Evolutionary conservation across 2,797 vertebrate genomes (phyloP).

Genomic region (Taeniopygia guttata): DNA sequence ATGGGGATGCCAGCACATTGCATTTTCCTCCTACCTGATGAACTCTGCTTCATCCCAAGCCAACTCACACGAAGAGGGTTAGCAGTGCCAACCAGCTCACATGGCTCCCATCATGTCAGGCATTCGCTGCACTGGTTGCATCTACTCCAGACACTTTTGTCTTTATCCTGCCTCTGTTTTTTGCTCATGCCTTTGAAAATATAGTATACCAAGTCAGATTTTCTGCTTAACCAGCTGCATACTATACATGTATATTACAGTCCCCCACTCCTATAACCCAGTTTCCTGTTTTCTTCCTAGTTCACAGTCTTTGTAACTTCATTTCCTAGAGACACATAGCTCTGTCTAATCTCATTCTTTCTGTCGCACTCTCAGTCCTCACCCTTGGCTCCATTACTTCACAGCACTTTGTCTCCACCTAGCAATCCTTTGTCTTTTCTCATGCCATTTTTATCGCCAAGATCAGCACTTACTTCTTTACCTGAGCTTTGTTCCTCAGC

Average conservation of each 20-base stretch:
- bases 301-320: not conserved
- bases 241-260: not conserved
- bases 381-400: not conserved
- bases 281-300: constrained; percentile 10
- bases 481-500: not conserved
- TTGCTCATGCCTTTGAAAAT: not conserved
- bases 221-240: not conserved
- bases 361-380: not conserved
- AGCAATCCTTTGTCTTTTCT: not conserved
- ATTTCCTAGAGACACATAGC: not conserved
- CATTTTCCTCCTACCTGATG: not conserved
- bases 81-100: not conserved
- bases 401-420: constrained; percentile 36
- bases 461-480: not conserved
- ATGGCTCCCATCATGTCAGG: not conserved
- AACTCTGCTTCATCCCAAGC: not conserved
- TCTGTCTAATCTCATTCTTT: not conserved
- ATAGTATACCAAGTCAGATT: not conserved
- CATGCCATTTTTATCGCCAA: not conserved
- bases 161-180: not conserved
- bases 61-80: not conserved
- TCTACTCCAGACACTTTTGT: not conserved
- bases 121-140: not conserved
- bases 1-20: not conserved
- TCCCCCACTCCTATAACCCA: not conserved